Percentiles rank a stretch among this genome's conserved stretches.
Conservation (phyloP, 2,113 vertebrate species). For the Grus americana region DNA sequence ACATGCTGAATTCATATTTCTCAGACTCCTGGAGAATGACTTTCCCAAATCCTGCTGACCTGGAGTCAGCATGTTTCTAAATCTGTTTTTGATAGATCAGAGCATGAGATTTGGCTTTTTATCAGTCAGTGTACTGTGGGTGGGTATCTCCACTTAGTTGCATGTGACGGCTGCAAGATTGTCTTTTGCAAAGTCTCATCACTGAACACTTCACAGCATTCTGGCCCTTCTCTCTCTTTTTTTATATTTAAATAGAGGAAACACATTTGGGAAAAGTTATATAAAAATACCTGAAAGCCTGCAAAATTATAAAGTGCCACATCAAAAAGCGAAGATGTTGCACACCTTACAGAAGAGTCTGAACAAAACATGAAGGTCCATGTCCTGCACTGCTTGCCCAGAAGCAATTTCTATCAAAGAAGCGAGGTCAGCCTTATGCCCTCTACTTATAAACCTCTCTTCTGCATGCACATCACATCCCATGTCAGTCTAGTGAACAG, state of each 20-base stretch:
- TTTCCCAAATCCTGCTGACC: background rate
- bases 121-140: background rate
- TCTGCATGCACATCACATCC: background rate
- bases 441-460: background rate
- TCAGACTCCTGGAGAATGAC: background rate
- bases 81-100: background rate
- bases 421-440: background rate
- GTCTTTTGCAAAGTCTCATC: background rate
- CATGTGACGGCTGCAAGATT: background rate
- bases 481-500: background rate
- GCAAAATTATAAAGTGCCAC: background rate
- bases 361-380: accelerated
- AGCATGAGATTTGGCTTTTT: background rate
- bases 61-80: background rate
- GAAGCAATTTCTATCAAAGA: background rate
- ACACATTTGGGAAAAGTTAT: background rate
- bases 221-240: background rate
- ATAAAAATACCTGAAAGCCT: background rate
- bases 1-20: background rate
- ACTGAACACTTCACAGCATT: background rate
- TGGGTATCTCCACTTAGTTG: background rate
- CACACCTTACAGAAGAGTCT: background rate
- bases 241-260: background rate
- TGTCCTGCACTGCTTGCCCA: background rate
- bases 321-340: background rate